These are phyloP conservation scores for Rutilus rutilus DNA, from an alignment of 2,113 vertebrate species.

Conservation along the genomic window DNA sequence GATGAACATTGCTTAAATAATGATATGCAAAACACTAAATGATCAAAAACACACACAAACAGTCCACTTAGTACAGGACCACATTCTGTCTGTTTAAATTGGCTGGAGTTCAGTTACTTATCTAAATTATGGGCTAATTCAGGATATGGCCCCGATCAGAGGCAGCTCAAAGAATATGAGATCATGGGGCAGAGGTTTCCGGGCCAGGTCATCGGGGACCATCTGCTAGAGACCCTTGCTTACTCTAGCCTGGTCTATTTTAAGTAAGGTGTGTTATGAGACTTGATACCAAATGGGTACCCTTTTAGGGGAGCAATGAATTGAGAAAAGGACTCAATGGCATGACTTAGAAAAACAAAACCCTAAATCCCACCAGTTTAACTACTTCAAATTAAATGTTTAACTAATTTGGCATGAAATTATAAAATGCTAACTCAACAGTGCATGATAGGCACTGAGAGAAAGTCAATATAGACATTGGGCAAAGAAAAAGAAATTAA, in stretches of 20 bases:
- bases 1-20: neutral
- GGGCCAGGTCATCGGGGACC: conserved; percentile 1
- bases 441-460: neutral
- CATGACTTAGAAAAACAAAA: conserved; percentile 27
- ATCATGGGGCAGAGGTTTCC: conserved; percentile 26
- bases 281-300: conserved; percentile 23
- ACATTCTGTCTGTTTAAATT: neutral
- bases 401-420: neutral
- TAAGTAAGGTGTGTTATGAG: conserved; percentile 20
- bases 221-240: conserved; percentile 18
- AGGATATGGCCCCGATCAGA: neutral
- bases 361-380: neutral
- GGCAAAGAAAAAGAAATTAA: neutral
- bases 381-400: neutral
- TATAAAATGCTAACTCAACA: neutral
- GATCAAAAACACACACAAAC: too few species aligned
- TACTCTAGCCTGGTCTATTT: conserved; percentile 34
- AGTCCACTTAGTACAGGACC: neutral
- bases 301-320: conserved; percentile 29
- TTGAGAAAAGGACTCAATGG: neutral
- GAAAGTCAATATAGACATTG: neutral
- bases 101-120: conserved; percentile 5
- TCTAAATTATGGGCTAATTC: conserved; percentile 37
- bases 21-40: neutral
- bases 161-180: conserved; percentile 7